These are phyloP conservation scores for Danaus plexippus DNA, from an alignment of 1,140 invertebrate genomes.

Conservation along the genomic window DNA sequence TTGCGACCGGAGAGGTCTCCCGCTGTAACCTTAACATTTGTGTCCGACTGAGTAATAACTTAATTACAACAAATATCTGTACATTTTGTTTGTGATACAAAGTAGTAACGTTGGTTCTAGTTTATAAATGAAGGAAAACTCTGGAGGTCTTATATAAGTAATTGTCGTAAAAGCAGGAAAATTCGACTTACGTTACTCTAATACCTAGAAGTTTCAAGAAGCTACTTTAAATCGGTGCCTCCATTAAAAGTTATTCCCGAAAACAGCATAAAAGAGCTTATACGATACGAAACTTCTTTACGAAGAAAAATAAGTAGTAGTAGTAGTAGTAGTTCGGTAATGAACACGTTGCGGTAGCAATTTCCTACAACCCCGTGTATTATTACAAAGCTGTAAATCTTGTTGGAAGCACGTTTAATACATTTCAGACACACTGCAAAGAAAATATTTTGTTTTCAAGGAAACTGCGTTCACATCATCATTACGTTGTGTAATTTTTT, in stretches of 20 bases:
- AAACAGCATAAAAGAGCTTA: constrained; percentile 21
- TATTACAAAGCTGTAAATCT: constrained; percentile 41
- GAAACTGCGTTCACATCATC: constrained; percentile 67
- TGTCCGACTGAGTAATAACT: too few species aligned
- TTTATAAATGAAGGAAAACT: too few species aligned
- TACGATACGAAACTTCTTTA: constrained; percentile 16
- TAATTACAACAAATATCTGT: too few species aligned
- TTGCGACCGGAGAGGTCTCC: constrained; percentile 7
- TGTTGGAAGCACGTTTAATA: constrained; percentile 39
- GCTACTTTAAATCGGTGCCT: constrained; percentile 26
- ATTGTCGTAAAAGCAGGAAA: constrained; percentile 22
- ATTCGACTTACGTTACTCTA: constrained; percentile 21
- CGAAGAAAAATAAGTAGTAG: constrained; percentile 23
- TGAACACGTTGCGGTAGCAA: constrained; percentile 22
- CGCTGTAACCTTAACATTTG: constrained; percentile 11
- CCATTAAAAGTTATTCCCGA: constrained; percentile 30
- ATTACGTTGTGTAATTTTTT: constrained; percentile 69
- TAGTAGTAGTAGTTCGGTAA: constrained; percentile 19
- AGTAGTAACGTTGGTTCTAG: too few species aligned
- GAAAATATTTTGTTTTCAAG: constrained; percentile 66
- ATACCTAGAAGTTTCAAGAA: constrained; percentile 27
- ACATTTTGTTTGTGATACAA: too few species aligned
- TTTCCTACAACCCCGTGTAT: constrained; percentile 8
- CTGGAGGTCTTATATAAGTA: constrained; percentile 16
- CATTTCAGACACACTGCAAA: constrained; percentile 60